Conservation (phyloP, 2,113 vertebrate genomes). For the Stegostoma tigrinum region DNA sequence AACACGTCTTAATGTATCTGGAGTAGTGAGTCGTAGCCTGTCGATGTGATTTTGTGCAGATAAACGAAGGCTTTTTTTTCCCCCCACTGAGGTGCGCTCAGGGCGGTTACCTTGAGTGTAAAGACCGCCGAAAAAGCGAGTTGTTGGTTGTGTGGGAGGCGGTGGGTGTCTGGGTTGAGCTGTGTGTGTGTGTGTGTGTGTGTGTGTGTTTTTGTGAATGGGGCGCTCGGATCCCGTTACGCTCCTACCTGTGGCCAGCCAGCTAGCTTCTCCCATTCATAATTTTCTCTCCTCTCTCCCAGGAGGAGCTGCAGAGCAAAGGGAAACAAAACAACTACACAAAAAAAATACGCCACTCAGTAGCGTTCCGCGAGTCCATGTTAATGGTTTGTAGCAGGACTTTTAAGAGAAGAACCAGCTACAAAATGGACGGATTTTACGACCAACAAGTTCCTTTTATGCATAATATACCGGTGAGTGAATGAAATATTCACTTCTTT, state of each 20-base stretch:
- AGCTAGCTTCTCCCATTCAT: slow-evolving; percentile 24
- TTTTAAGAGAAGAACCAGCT: slow-evolving; percentile 40
- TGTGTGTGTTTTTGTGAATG: slow-evolving; percentile 28
- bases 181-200: slow-evolving; percentile 11
- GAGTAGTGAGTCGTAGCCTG: not conserved
- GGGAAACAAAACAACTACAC: not conserved
- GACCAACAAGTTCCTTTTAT: slow-evolving; percentile 94
- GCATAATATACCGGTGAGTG: slow-evolving; percentile 62
- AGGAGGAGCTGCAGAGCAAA: not conserved
- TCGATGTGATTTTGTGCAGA: slow-evolving; percentile 6
- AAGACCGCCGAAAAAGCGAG: not conserved
- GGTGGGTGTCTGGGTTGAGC: not conserved
- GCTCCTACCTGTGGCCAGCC: slow-evolving; percentile 21
- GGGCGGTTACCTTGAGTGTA: not conserved
- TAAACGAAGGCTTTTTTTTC: not conserved
- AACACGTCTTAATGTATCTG: not conserved
- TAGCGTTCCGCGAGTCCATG: slow-evolving; percentile 17
- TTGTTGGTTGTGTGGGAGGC: slow-evolving; percentile 19
- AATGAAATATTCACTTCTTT: slow-evolving; percentile 48
- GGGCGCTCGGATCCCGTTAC: slow-evolving; percentile 34
- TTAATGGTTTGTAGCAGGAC: slow-evolving; percentile 17
- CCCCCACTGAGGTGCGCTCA: not conserved
- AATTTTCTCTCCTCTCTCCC: slow-evolving; percentile 13
- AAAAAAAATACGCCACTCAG: not conserved
- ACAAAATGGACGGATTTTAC: slow-evolving; percentile 90